Evolutionary conservation across 2,888 invertebrate genomes (phyloP), one percentile per base, ranked within the genome.

Genomic region (Eremobia ochroleuca): DNA sequence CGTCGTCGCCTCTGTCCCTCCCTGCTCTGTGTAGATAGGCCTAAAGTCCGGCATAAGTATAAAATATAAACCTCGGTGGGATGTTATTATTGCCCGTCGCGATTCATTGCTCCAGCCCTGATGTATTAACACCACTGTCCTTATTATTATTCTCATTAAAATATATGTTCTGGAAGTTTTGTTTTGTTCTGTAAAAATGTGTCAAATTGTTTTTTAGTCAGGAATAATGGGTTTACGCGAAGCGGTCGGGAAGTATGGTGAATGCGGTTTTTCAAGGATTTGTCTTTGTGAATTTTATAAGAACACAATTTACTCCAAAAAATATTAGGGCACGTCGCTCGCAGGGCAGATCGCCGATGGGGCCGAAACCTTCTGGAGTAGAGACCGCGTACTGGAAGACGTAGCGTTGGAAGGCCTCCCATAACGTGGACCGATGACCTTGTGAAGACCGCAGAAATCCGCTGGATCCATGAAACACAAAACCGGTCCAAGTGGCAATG

Each of bases 1-100:
- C 0, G 13, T 5, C 15, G 31, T 18, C 13, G 21, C 43, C 81
- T 88, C 87, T 87, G 43, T 18, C 1, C 0, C 9, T 1, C 6
- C 0, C 77, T 88, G 73, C 83, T 81, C 88, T 88, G 43, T 79
- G 59, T 8, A 11, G 21, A 74, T 79, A 83, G 86, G 88, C 88
- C 83, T 78, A 70, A 83, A 75, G 76, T 77, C 77, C 76, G 81
- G 79, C 82, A 86, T 83, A 88, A 85, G 85, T 88, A 89, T 86
- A 87, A 86, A 90, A 85, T 90, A 90, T 90, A 90, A 85, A 85
- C 73, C 79, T 65, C 64, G 69, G 72, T 69, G 86, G 87, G 88
- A 87, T 90, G 87, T 90, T 90, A 87, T 90, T 90, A 89, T 88
- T 88, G 81, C 78, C 77, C 73, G 88, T 86, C 81, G 83, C 85